Evolutionary conservation across 2,113 vertebrate genomes (phyloP).

Genomic region (Mesocricetus auratus): DNA sequence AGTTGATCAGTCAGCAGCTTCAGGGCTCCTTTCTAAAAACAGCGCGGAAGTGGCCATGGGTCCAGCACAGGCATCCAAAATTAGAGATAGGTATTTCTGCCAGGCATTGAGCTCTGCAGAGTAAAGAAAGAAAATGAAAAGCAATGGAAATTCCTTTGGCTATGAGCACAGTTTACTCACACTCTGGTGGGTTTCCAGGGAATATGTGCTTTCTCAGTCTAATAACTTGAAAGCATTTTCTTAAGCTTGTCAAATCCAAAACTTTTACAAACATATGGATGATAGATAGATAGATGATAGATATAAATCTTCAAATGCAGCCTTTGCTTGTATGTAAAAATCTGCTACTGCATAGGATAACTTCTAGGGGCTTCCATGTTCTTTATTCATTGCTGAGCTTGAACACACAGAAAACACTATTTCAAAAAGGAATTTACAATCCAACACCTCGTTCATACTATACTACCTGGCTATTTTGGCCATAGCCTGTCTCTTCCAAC

Average conservation of each 20-base stretch:
- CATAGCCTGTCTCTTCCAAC: background rate
- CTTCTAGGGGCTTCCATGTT: background rate
- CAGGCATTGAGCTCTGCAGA: background rate
- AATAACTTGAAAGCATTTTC: conserved; percentile 41
- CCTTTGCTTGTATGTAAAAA: background rate
- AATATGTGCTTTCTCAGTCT: background rate
- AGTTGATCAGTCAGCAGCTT: background rate
- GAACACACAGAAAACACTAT: background rate
- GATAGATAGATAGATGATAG: background rate
- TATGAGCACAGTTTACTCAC: conserved; percentile 19
- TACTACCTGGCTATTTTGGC: background rate
- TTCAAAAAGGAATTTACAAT: conserved; percentile 8
- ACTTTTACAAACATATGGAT: background rate
- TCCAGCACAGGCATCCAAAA: background rate
- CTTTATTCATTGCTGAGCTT: background rate
- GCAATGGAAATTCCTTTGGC: background rate
- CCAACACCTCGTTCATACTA: background rate
- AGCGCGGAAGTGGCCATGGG: background rate
- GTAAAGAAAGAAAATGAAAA: conserved; percentile 47
- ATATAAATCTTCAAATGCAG: background rate
- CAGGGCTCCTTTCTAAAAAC: conserved; percentile 26
- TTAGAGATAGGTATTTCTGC: conserved; percentile 37
- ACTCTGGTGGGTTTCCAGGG: background rate
- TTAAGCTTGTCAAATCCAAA: background rate
- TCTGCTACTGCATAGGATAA: accelerated